Evolutionary conservation across 2,888 invertebrate species (phyloP).

Genomic region (Zaprionus bogoriensis): DNA sequence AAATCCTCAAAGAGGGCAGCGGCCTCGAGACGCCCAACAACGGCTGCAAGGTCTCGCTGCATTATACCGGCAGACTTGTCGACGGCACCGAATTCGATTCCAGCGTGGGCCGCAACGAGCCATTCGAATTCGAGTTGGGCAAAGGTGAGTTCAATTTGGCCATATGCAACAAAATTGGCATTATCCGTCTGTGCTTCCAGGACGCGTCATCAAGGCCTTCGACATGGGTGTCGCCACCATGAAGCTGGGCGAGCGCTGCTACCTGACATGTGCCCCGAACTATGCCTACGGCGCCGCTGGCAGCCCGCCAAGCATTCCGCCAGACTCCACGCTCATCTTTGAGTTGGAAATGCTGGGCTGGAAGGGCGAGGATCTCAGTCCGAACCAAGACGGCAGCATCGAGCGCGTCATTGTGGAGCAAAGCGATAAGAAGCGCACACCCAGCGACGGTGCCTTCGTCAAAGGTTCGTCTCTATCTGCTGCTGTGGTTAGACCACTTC

Average conservation of each 20-base stretch:
- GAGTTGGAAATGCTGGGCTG: slow-evolving; percentile 95
- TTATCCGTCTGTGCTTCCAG: slow-evolving; percentile 82
- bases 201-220: slow-evolving; percentile 95
- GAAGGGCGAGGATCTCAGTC: slow-evolving; percentile 94
- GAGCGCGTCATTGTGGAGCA: slow-evolving; percentile 87
- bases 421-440: slow-evolving; percentile 89
- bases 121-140: slow-evolving; percentile 94
- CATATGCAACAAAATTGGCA: not conserved
- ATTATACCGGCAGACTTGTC: slow-evolving; percentile 93
- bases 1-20: slow-evolving; percentile 85
- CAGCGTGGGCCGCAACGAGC: slow-evolving; percentile 90
- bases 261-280: slow-evolving; percentile 92
- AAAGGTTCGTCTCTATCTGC: slow-evolving; percentile 85
- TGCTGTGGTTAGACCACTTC: not conserved
- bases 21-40: slow-evolving; percentile 88
- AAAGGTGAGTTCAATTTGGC: slow-evolving; percentile 90
- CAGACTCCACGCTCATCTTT: slow-evolving; percentile 93
- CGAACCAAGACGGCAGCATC: slow-evolving; percentile 92
- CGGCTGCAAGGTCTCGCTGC: slow-evolving; percentile 90
- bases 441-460: slow-evolving; percentile 92
- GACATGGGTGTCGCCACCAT: slow-evolving; percentile 96
- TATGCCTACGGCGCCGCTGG: slow-evolving; percentile 95
- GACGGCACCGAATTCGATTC: slow-evolving; percentile 97
- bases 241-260: slow-evolving; percentile 93
- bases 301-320: slow-evolving; percentile 94